Evolutionary conservation across 2,797 vertebrate genomes (phyloP).

Genomic region (Chiroxiphia lanceolata): DNA sequence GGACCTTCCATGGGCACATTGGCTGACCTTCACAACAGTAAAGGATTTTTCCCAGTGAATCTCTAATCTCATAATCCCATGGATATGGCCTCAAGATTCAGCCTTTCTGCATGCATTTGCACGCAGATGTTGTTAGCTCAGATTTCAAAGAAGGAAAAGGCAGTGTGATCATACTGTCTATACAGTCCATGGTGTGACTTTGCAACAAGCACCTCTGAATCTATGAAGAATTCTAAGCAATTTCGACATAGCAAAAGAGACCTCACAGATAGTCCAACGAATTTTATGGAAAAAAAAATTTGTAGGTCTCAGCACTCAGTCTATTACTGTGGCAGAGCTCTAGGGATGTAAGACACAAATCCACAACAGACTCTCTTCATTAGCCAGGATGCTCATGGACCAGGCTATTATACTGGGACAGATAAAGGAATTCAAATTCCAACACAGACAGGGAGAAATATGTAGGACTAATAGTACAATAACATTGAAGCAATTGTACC

Average conservation of each 20-base stretch:
- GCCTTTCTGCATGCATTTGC: background rate
- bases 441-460: background rate
- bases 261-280: background rate
- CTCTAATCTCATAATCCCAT: background rate
- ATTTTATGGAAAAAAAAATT: background rate
- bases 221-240: background rate
- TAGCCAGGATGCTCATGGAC: background rate
- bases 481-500: background rate
- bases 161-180: background rate
- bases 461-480: background rate
- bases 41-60: background rate
- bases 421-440: background rate
- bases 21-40: background rate
- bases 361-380: background rate
- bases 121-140: background rate
- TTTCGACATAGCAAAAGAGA: background rate
- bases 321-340: background rate
- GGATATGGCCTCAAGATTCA: background rate
- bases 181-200: background rate
- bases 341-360: background rate
- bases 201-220: background rate
- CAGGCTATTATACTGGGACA: background rate
- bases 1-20: background rate
- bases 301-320: background rate
- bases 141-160: background rate